Percentiles rank a stretch among this genome's conserved stretches.
Conservation (phyloP, 2,113 vertebrate species). For the Nipponia nippon region DNA sequence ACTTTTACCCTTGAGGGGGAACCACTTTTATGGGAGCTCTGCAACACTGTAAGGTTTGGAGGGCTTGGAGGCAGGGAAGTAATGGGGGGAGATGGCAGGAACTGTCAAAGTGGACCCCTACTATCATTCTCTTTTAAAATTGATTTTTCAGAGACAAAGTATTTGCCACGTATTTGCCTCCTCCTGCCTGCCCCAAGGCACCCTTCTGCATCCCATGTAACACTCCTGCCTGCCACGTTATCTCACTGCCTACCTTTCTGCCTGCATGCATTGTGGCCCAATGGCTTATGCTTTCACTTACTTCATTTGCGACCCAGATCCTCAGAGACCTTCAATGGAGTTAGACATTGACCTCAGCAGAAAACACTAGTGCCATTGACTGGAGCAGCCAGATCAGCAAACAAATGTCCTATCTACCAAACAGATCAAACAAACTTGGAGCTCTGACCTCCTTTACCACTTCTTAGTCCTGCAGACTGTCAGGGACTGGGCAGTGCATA, state of each 20-base stretch:
- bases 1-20: not conserved
- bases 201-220: not conserved
- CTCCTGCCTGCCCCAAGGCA: not conserved
- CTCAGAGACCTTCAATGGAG: not conserved
- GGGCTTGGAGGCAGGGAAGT: not conserved
- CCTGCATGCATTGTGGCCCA: no score
- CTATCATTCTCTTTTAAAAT: not conserved
- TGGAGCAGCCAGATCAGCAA: not conserved
- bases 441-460: not conserved
- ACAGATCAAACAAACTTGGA: not conserved
- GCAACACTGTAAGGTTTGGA: not conserved
- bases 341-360: not conserved
- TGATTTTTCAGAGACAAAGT: not conserved
- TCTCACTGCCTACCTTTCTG: not conserved
- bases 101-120: not conserved
- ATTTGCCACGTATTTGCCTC: not conserved
- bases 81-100: not conserved
- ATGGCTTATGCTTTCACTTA: not conserved
- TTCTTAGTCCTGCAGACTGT: not conserved
- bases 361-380: not conserved
- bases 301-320: not conserved
- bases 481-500: fast-evolving
- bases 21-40: not conserved
- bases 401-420: not conserved
- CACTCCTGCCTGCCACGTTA: fast-evolving